These are phyloP conservation scores for Drosophila paracracens DNA, from an alignment of 2,888 invertebrate genomes.

Conservation along the genomic window DNA sequence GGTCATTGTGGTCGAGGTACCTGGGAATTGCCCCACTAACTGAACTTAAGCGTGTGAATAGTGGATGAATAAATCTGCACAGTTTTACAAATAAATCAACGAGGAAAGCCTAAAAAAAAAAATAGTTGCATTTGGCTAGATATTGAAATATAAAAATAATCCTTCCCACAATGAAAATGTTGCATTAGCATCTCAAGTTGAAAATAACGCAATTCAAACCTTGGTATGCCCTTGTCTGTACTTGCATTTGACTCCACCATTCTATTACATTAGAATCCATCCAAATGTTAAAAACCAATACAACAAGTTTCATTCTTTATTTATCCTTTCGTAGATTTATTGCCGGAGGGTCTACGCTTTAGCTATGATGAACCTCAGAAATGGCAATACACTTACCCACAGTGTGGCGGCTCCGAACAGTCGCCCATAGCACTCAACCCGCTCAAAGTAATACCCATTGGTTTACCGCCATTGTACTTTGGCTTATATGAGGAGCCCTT, in stretches of 20 bases:
- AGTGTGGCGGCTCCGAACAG: slow-evolving; percentile 88
- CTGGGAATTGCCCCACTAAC: slow-evolving; percentile 8
- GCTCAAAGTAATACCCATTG: slow-evolving; percentile 61
- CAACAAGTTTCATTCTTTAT: not conserved
- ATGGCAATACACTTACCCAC: slow-evolving; percentile 87
- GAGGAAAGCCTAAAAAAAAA: not conserved
- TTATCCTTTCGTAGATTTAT: slow-evolving; percentile 40
- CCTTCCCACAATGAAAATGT: not conserved
- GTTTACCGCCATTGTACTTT: slow-evolving; percentile 87
- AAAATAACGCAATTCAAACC: no score
- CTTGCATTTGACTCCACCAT: not conserved
- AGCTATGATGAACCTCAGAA: slow-evolving; percentile 73
- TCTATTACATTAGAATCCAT: not conserved
- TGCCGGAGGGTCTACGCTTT: slow-evolving; percentile 51
- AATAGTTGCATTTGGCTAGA: not conserved
- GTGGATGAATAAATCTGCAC: not conserved
- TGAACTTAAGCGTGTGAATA: not conserved
- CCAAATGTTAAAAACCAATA: not conserved
- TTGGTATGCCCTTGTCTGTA: no score
- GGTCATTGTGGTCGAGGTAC: slow-evolving; percentile 12
- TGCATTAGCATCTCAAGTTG: no score
- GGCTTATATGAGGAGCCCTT: slow-evolving; percentile 88
- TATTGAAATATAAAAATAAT: not conserved
- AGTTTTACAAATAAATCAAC: not conserved
- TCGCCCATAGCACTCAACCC: slow-evolving; percentile 85